A percentile compares a stretch with the other conserved stretches of the same genome.
Evolutionary conservation across 2,113 vertebrate species (phyloP).

Genomic region (Pitta sordida): DNA sequence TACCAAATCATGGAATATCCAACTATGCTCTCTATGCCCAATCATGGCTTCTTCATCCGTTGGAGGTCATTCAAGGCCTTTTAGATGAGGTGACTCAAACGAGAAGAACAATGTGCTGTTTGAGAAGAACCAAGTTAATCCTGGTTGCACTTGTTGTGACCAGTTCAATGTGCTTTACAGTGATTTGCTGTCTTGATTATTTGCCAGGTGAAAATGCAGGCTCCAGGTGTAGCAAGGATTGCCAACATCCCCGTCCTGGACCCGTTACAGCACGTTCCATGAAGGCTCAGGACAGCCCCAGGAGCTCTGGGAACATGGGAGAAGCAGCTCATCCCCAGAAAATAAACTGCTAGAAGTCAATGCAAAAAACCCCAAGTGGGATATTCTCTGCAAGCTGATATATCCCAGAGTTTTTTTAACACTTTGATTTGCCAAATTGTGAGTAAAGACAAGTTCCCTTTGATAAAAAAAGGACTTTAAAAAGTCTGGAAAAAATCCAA

Average conservation of each 20-base stretch:
- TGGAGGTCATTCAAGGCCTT: not conserved
- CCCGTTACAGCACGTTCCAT: rapidly evolving
- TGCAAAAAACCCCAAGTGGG: not conserved
- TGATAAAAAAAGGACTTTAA: not conserved
- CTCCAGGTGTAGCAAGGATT: not conserved
- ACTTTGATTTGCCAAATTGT: not conserved
- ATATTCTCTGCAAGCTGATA: not conserved
- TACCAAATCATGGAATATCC: not conserved
- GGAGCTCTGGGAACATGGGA: not conserved
- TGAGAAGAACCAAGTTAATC: not conserved
- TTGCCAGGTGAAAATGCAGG: not conserved
- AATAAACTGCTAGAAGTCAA: not conserved
- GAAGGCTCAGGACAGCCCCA: not conserved
- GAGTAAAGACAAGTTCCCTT: not conserved
- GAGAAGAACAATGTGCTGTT: not conserved
- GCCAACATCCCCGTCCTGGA: not conserved
- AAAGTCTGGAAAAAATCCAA: not conserved
- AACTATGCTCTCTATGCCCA: too few relatives aligned
- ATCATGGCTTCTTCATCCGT: not conserved
- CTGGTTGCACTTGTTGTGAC: not conserved
- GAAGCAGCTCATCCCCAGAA: not conserved
- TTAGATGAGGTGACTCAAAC: not conserved
- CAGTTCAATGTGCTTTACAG: not conserved
- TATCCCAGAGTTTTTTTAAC: not conserved
- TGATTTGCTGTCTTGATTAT: not conserved